Percentiles rank a stretch among this genome's conserved stretches.
phyloP scores from a whole-genome alignment of 2,888 invertebrate genomes.

The Hedya salicella region DNA sequence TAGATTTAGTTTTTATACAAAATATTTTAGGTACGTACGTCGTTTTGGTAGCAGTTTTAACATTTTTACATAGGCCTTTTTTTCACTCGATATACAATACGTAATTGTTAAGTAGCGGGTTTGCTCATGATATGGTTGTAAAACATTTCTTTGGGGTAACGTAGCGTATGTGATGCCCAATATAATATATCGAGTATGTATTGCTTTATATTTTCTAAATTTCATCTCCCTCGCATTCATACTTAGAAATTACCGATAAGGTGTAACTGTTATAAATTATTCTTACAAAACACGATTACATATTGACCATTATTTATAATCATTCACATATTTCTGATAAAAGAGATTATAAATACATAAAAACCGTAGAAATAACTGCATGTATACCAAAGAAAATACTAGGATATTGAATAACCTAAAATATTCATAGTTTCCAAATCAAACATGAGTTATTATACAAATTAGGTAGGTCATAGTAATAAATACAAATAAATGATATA shows the following conservation, averaged over 20 bases:
- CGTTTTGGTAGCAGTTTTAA: slow-evolving; percentile 13
- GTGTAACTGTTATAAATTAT: background rate
- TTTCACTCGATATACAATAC: background rate
- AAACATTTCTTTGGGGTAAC: slow-evolving; percentile 32
- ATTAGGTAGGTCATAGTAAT: slow-evolving; percentile 32
- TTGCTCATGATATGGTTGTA: slow-evolving; percentile 42
- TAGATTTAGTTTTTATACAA: slow-evolving; percentile 43
- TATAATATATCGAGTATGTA: slow-evolving; percentile 1
- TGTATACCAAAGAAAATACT: slow-evolving; percentile 44
- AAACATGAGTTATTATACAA: slow-evolving; percentile 21
- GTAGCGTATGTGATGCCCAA: slow-evolving; percentile 19
- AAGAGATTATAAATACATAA: slow-evolving; percentile 16
- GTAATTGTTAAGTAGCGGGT: slow-evolving; percentile 5
- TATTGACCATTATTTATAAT: slow-evolving; percentile 19
- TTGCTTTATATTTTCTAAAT: slow-evolving; percentile 25
- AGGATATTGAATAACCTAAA: slow-evolving; percentile 51
- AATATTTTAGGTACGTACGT: slow-evolving; percentile 18
- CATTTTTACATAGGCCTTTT: slow-evolving; percentile 14
- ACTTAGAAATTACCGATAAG: background rate
- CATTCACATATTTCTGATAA: slow-evolving; percentile 21
- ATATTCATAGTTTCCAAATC: slow-evolving; percentile 40
- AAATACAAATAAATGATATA: slow-evolving; percentile 14
- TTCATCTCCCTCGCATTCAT: slow-evolving; percentile 12
- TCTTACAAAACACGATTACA: slow-evolving; percentile 2
- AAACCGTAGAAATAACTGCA: slow-evolving; percentile 19